These are phyloP conservation scores for Gadus chalcogrammus DNA, from an alignment of 2,113 vertebrate genomes.

Conservation along the genomic window DNA sequence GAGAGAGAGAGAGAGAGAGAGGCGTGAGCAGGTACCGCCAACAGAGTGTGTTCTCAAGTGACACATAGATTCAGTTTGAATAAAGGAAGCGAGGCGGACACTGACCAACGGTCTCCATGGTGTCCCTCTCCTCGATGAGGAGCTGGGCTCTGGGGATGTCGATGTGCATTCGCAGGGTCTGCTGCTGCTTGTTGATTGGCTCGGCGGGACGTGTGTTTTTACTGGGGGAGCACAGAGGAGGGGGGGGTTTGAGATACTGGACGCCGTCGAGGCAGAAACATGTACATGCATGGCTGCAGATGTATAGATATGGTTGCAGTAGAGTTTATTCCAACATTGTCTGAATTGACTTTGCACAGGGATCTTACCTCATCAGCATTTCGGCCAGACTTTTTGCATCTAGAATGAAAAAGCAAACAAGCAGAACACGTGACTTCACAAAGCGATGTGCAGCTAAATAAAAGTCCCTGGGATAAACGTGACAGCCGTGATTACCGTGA, in stretches of 20 bases:
- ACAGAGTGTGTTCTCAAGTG: no score
- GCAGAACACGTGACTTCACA: neutral
- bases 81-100: neutral
- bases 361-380: conserved; percentile 97
- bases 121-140: conserved; percentile 95
- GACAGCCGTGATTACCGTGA: neutral
- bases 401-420: conserved; percentile 42
- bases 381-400: conserved; percentile 99
- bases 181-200: conserved; percentile 94
- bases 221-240: conserved; percentile 61
- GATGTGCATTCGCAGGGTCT: conserved; percentile 97
- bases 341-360: neutral
- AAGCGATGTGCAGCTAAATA: neutral
- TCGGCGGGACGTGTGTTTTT: conserved; percentile 97
- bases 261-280: no score
- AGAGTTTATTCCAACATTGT: neutral
- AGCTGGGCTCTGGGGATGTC: conserved; percentile 97
- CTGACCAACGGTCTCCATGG: conserved; percentile 92
- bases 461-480: neutral
- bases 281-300: no score
- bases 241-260: neutral
- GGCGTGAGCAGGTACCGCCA: no score
- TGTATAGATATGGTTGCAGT: neutral
- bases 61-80: no score
- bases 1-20: no score